A percentile compares a stretch with the other conserved stretches of the same genome.
These are phyloP conservation scores for Sebastes oblongus DNA, from an alignment of 2,797 vertebrate species.

Conservation along the genomic window DNA sequence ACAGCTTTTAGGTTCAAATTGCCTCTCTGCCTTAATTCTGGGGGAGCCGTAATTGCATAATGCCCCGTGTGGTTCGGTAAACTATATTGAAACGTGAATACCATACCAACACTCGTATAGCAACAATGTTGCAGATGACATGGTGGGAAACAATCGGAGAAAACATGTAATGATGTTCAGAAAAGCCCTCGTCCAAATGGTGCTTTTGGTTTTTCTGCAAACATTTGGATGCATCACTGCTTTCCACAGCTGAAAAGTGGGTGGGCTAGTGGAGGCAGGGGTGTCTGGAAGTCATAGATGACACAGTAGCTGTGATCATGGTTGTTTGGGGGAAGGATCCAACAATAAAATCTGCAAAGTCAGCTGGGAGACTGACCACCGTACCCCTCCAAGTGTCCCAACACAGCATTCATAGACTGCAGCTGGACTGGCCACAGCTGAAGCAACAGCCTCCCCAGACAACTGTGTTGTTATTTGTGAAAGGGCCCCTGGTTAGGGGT, in stretches of 20 bases:
- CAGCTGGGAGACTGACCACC: conserved; percentile 41
- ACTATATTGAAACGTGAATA: conserved; percentile 43
- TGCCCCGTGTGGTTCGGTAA: conserved; percentile 39
- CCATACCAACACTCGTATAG: conserved; percentile 7
- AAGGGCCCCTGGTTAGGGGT: conserved; percentile 17
- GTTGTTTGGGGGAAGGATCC: not conserved
- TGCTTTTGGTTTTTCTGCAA: conserved; percentile 13
- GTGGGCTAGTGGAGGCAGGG: conserved; percentile 6
- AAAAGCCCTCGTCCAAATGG: not conserved
- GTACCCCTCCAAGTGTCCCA: conserved; percentile 4
- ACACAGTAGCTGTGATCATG: conserved; percentile 20
- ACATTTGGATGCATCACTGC: not conserved
- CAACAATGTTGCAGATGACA: conserved; percentile 19
- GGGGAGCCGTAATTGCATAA: conserved; percentile 65
- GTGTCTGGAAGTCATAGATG: not conserved
- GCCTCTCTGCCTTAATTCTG: conserved; percentile 54
- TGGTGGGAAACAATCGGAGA: not conserved
- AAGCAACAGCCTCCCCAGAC: conserved; percentile 68
- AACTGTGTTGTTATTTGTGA: conserved; percentile 62
- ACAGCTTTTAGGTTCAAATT: conserved; percentile 71
- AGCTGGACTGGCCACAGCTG: conserved; percentile 74
- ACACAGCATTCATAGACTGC: conserved; percentile 24
- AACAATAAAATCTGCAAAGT: conserved; percentile 45
- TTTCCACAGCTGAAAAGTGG: not conserved
- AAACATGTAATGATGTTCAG: conserved; percentile 22